Conservation (phyloP, 2,113 vertebrate genomes). For the Lamprotornis superbus region DNA sequence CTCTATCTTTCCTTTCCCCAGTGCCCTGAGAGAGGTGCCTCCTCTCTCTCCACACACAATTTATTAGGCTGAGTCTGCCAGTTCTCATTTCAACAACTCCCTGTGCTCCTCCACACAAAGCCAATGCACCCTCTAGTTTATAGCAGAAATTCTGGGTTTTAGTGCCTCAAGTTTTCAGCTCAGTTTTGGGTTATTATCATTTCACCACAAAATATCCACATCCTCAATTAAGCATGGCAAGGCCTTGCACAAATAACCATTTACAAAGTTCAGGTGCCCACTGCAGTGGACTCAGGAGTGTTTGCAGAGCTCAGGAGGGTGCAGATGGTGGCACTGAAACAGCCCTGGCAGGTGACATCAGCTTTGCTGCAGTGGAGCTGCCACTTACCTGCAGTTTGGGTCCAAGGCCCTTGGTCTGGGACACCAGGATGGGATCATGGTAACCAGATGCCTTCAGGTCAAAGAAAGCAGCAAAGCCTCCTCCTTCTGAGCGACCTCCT, state of each 20-base stretch:
- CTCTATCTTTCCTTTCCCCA: background rate
- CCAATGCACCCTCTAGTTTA: background rate
- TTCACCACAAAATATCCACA: background rate
- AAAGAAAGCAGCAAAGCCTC: conserved; percentile 80
- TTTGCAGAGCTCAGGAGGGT: background rate
- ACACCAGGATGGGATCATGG: conserved; percentile 83
- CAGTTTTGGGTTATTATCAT: background rate
- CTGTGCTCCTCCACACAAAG: background rate
- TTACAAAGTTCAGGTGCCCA: background rate
- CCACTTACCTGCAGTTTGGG: conserved; percentile 83
- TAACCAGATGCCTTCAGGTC: conserved; percentile 86
- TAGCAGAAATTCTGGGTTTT: background rate
- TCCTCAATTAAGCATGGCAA: background rate
- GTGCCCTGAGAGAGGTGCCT: background rate
- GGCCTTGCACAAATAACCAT: background rate
- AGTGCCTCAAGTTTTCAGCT: background rate
- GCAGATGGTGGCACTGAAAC: background rate
- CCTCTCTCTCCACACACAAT: background rate
- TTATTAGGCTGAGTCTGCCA: background rate
- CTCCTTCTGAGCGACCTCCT: conserved; percentile 78
- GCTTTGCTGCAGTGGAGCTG: background rate
- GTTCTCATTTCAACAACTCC: background rate
- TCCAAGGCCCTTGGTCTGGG: conserved; percentile 84
- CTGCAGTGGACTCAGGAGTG: background rate
- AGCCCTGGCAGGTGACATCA: background rate